phyloP scores from a whole-genome alignment of 2,888 invertebrate genomes.

The Mythimna albipuncta region DNA sequence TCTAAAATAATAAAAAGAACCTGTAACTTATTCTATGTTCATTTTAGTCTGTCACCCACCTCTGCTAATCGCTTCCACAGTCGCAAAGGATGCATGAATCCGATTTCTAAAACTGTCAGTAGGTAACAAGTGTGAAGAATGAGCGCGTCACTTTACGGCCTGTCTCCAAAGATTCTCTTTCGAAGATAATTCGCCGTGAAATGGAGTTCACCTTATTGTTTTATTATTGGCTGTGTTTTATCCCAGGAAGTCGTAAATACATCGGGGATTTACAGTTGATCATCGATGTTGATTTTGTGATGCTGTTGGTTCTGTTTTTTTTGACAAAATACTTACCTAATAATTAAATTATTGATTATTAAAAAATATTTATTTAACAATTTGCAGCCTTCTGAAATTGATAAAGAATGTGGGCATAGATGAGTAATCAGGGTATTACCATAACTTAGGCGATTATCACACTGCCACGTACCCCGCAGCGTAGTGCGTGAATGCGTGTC shows the following conservation, averaged over 20 bases:
- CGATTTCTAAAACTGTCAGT: slow-evolving; percentile 51
- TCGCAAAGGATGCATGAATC: slow-evolving; percentile 33
- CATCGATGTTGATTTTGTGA: slow-evolving; percentile 6
- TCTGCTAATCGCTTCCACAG: slow-evolving; percentile 17
- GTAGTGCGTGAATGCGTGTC: too few relatives aligned
- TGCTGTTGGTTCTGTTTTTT: neutral
- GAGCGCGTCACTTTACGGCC: slow-evolving; percentile 47
- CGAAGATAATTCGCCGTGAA: slow-evolving; percentile 72
- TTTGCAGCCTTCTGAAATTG: neutral
- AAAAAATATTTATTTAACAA: neutral
- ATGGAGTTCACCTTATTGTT: slow-evolving; percentile 66
- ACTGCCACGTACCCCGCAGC: too few relatives aligned
- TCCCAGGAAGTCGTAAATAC: slow-evolving; percentile 63
- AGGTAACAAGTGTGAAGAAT: slow-evolving; percentile 49
- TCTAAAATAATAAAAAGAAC: too few relatives aligned
- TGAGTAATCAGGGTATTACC: neutral
- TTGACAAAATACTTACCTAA: neutral
- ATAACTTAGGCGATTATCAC: neutral
- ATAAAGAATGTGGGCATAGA: neutral
- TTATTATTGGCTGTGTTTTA: slow-evolving; percentile 61
- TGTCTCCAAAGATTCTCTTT: slow-evolving; percentile 59
- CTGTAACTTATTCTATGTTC: neutral
- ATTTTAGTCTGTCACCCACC: neutral
- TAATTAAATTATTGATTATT: neutral
- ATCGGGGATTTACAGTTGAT: slow-evolving; percentile 42